A percentile compares a stretch with the other conserved stretches of the same genome.
Conservation (phyloP, 2,113 vertebrate genomes). For the Prunella fulvescens region DNA sequence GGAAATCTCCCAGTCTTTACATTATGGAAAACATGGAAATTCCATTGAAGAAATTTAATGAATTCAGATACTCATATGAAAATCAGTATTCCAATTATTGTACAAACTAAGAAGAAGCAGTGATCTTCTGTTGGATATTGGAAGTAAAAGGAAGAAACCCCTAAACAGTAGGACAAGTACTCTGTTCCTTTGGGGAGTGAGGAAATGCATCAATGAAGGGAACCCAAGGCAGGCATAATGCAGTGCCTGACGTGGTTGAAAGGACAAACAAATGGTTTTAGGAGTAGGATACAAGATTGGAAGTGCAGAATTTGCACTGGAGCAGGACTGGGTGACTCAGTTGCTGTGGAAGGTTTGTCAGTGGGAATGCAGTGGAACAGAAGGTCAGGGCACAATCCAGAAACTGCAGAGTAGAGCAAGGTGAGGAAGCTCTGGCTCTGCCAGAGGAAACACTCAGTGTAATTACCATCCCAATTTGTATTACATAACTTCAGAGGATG, state of each 20-base stretch:
- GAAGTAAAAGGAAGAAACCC: not conserved
- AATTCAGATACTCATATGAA: not conserved
- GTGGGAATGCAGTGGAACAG: not conserved
- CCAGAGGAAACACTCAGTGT: not conserved
- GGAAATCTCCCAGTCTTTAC: not conserved
- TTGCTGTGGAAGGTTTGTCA: not conserved
- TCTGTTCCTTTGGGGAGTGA: not conserved
- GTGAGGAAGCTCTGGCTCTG: not conserved
- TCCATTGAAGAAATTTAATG: not conserved
- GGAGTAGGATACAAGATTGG: not conserved
- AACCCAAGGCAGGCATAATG: not conserved
- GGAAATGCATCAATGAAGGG: not conserved
- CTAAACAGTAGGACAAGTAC: not conserved
- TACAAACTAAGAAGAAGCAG: not conserved
- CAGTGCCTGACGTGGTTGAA: fast-evolving
- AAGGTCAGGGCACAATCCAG: not conserved
- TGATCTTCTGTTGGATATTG: not conserved
- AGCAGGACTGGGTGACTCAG: not conserved
- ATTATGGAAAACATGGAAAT: not conserved
- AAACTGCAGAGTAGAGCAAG: not conserved
- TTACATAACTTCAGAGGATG: not conserved
- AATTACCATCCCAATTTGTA: not conserved
- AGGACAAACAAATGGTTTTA: not conserved
- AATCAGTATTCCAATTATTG: not conserved
- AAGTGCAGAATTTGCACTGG: not conserved